Percentiles rank a stretch among this genome's conserved stretches.
phyloP scores from a whole-genome alignment of 2,797 vertebrate genomes.

The Galago senegalensis region DNA sequence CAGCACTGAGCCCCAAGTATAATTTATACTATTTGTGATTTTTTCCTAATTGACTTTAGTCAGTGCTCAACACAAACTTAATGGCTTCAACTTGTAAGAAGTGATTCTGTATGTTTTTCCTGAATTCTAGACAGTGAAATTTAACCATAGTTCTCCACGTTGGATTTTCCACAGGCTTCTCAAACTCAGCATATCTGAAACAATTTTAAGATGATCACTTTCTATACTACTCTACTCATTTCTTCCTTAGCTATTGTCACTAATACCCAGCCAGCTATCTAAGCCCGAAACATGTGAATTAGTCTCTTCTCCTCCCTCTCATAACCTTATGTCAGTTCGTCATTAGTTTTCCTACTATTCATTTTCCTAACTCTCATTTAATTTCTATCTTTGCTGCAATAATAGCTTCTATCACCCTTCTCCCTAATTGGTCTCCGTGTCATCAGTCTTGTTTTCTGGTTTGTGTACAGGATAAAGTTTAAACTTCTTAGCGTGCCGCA shows the following conservation, averaged over 20 bases:
- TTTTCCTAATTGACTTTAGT: background rate
- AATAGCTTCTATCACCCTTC: background rate
- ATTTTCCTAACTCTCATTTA: background rate
- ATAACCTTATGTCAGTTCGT: background rate
- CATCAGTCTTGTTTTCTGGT: background rate
- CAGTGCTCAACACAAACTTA: background rate
- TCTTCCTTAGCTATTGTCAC: background rate
- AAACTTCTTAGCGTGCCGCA: background rate
- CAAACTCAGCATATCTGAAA: background rate
- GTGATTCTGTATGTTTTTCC: background rate
- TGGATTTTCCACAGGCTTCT: background rate
- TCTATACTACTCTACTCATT: background rate
- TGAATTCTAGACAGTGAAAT: background rate
- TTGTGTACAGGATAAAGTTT: background rate
- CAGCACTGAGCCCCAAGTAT: background rate
- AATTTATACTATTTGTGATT: background rate
- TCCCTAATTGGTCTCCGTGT: background rate
- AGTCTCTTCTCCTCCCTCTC: background rate
- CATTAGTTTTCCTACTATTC: slow-evolving; percentile 9
- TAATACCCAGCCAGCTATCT: background rate
- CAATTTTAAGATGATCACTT: background rate
- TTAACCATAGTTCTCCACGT: background rate
- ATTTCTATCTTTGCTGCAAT: background rate
- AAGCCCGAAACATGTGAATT: background rate
- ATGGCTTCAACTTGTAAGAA: background rate